Evolutionary conservation across 2,888 invertebrate genomes (phyloP).

Genomic region (Morinoia aosen): DNA sequence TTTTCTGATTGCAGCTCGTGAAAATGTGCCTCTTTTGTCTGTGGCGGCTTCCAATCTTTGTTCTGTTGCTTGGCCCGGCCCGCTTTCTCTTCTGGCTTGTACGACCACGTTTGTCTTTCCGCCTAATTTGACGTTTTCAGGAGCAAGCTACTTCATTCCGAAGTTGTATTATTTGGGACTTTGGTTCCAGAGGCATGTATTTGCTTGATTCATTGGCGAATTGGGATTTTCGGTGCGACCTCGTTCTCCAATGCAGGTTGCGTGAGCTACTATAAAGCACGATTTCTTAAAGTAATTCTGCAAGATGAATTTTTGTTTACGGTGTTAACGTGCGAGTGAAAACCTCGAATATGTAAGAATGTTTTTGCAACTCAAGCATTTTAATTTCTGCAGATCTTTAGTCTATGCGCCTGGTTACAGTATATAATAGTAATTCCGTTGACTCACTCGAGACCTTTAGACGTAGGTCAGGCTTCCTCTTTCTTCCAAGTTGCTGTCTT

Average conservation of each 20-base stretch:
- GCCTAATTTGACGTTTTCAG: neutral
- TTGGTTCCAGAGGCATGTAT: neutral
- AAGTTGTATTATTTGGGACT: neutral
- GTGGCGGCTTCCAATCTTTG: neutral
- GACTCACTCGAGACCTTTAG: neutral
- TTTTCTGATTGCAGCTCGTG: neutral
- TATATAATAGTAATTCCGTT: neutral
- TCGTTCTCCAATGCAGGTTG: neutral
- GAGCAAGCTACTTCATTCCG: neutral
- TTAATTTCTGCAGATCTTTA: too few relatives aligned
- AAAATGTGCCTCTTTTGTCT: slow-evolving; percentile 9
- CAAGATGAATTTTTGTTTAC: neutral
- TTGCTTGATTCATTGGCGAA: neutral
- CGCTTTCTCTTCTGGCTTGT: neutral
- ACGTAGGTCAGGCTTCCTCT: neutral
- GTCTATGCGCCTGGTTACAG: too few relatives aligned
- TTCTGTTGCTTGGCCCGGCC: neutral
- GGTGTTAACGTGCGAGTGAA: neutral
- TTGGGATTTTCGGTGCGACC: neutral
- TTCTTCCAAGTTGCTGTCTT: neutral
- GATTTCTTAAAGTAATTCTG: neutral
- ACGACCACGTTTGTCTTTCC: neutral
- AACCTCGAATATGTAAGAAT: neutral
- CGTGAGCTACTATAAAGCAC: neutral
- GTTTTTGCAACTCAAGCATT: neutral